These are phyloP conservation scores for Mionectes olivaceus DNA, from an alignment of 2,797 vertebrate species.

Conservation along the genomic window DNA sequence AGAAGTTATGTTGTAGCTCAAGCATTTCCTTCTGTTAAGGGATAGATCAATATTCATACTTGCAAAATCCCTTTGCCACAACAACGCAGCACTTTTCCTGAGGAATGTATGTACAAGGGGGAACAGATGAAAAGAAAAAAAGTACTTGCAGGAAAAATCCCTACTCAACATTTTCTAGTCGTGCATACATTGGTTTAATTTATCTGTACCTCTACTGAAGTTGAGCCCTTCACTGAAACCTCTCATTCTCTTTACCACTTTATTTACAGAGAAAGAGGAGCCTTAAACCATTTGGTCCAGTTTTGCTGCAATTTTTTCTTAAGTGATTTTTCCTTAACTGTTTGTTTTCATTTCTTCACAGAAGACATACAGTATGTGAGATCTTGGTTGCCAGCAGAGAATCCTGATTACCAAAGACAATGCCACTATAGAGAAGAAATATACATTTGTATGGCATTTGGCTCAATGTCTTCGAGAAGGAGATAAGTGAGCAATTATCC, in stretches of 20 bases:
- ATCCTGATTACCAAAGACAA: conserved; percentile 41
- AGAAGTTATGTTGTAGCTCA: not conserved
- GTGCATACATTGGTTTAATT: conserved; percentile 49
- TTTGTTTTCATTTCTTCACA: conserved; percentile 70
- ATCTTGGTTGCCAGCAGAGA: conserved; percentile 14
- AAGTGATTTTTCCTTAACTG: conserved; percentile 40
- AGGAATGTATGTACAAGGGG: not conserved
- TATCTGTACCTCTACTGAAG: not conserved
- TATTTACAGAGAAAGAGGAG: conserved; percentile 69
- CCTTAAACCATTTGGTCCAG: conserved; percentile 25
- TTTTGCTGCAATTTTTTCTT: conserved; percentile 26
- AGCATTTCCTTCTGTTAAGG: not conserved
- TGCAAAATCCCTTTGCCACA: not conserved
- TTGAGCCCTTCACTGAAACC: conserved; percentile 48
- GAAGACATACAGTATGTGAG: conserved; percentile 23
- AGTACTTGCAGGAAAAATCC: conserved; percentile 15
- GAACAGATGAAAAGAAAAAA: not conserved
- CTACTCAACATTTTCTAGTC: conserved; percentile 46
- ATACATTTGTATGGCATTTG: conserved; percentile 9
- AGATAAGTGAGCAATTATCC: conserved; percentile 1
- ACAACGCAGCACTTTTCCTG: not conserved
- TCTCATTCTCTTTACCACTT: conserved; percentile 48
- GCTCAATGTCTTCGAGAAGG: conserved; percentile 22
- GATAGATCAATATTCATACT: not conserved
- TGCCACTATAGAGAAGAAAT: conserved; percentile 8